These are phyloP conservation scores for Enhydra lutris DNA, from an alignment of 2,113 vertebrate species.

Conservation along the genomic window DNA sequence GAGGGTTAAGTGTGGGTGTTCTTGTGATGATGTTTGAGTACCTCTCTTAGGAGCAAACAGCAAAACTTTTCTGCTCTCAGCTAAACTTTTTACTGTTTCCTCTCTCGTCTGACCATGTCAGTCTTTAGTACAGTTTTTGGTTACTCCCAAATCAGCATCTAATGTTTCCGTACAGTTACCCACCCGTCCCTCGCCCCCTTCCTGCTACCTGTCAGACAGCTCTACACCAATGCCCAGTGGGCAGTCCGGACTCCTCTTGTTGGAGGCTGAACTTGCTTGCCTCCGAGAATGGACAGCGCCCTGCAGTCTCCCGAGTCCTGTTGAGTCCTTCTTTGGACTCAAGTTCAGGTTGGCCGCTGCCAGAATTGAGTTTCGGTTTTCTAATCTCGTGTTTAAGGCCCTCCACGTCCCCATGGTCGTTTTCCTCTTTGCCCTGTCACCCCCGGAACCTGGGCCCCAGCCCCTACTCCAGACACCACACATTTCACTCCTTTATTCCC, in stretches of 20 bases:
- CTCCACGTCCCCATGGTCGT: not conserved
- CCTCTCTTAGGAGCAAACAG: not conserved
- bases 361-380: not conserved
- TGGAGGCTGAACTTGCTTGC: not conserved
- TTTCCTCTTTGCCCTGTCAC: not conserved
- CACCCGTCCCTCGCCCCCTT: not conserved
- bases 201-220: not conserved
- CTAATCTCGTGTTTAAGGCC: not conserved
- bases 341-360: not conserved
- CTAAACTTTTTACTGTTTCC: not conserved
- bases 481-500: not conserved
- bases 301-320: not conserved
- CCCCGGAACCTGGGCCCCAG: not conserved
- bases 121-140: not conserved
- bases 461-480: not conserved
- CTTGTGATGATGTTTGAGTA: not conserved
- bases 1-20: not conserved
- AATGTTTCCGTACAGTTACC: not conserved
- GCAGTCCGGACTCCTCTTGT: not conserved
- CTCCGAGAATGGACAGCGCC: not conserved
- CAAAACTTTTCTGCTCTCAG: not conserved
- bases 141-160: not conserved
- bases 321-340: not conserved
- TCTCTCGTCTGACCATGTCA: not conserved
- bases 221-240: not conserved